Evolutionary conservation across 2,113 vertebrate genomes (phyloP).

Genomic region (Sminthopsis crassicaudata): DNA sequence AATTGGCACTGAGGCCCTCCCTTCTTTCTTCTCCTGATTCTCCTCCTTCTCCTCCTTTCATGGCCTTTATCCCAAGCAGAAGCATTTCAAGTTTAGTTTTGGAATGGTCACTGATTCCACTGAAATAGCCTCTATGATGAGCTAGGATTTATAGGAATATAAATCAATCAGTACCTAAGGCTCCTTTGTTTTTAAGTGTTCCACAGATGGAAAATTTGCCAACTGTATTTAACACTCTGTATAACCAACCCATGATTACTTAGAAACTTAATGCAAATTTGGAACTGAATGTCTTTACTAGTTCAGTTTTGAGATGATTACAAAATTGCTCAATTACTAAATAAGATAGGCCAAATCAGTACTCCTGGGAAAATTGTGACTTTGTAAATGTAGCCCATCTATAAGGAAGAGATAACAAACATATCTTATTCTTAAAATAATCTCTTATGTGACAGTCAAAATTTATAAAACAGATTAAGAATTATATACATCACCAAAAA

Average conservation of each 20-base stretch:
- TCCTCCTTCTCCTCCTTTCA: not conserved
- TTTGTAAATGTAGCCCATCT: not conserved
- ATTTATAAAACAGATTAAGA: not conserved
- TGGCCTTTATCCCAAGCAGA: not conserved
- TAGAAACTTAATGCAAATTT: not conserved
- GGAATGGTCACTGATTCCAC: not conserved
- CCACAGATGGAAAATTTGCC: not conserved
- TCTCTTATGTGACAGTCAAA: not conserved
- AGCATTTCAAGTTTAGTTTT: not conserved
- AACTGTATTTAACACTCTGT: not conserved
- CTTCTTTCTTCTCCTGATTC: too few relatives aligned
- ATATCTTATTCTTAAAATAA: not conserved
- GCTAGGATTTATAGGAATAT: not conserved
- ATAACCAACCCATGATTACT: not conserved
- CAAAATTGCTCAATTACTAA: not conserved
- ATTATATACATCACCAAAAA: not conserved
- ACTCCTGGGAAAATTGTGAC: slow-evolving; percentile 13
- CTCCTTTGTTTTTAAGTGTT: not conserved
- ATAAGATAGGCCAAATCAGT: slow-evolving; percentile 31
- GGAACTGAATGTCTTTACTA: slow-evolving; percentile 36
- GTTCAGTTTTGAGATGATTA: not conserved
- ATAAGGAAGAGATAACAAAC: slow-evolving; percentile 7
- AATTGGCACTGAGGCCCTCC: not conserved
- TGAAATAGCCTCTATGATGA: not conserved
- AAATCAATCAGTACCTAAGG: not conserved